Conservation (phyloP, 2,113 vertebrate genomes). For the Dicentrarchus labrax region DNA sequence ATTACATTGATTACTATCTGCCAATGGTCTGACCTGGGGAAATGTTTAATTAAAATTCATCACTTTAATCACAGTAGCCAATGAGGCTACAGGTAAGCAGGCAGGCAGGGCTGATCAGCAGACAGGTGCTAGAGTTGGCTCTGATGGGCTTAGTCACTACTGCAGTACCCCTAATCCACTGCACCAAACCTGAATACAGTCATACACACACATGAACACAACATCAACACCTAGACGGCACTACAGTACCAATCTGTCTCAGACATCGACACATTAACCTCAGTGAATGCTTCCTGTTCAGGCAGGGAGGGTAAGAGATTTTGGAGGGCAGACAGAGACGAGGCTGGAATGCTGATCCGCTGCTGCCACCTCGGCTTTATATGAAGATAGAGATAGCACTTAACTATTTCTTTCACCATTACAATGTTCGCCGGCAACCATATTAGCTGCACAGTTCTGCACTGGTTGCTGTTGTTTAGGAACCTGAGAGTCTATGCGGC, state of each 20-base stretch:
- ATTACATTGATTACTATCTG: background rate
- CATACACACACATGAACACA: constrained; percentile 17
- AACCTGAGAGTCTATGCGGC: background rate
- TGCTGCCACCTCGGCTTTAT: constrained; percentile 49
- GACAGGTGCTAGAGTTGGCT: constrained; percentile 43
- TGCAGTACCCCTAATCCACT: constrained; percentile 64
- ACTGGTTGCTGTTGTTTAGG: background rate
- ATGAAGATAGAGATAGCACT: constrained; percentile 34
- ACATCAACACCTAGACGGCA: constrained; percentile 29
- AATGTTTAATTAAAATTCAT: constrained; percentile 14
- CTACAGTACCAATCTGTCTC: constrained; percentile 38
- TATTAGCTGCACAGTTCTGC: constrained; percentile 22
- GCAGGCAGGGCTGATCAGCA: constrained; percentile 31
- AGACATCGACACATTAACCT: constrained; percentile 53
- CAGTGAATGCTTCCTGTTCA: constrained; percentile 38
- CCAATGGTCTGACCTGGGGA: background rate
- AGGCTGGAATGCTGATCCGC: constrained; percentile 59
- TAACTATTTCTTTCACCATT: constrained; percentile 11
- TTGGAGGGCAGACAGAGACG: constrained; percentile 61
- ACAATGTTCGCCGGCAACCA: constrained; percentile 20
- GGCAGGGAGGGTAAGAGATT: constrained; percentile 39
- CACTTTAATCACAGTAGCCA: constrained; percentile 33
- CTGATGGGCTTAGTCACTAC: constrained; percentile 61
- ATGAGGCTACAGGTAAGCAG: constrained; percentile 23
- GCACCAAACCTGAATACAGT: constrained; percentile 57